Evolutionary conservation across 64 coral and sea anemone species (phyloP).

Genomic region (Porites australiensis): DNA sequence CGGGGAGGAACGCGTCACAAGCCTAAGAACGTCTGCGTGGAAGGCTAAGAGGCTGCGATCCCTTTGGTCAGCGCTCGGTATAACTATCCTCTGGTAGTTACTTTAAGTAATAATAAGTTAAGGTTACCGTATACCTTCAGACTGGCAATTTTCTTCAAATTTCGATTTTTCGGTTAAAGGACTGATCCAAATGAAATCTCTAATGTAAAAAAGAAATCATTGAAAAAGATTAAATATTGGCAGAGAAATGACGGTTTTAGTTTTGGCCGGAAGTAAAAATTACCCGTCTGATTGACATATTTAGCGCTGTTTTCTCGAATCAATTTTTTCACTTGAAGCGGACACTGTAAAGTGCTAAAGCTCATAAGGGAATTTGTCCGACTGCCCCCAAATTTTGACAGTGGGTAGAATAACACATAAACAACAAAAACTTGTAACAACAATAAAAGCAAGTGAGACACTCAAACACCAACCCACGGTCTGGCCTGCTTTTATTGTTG

Average conservation of each 20-base stretch:
- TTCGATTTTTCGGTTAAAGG: constrained; percentile 35
- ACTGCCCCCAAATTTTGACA: constrained; percentile 18
- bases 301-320: constrained; percentile 32
- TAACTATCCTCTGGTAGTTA: not conserved
- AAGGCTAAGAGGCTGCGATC: not conserved
- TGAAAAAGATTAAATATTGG: constrained; percentile 28
- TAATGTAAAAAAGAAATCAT: constrained; percentile 15
- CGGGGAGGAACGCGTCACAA: too few species aligned
- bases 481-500: too few species aligned
- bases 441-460: too few species aligned
- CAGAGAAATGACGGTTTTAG: not conserved
- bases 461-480: too few species aligned
- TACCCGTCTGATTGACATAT: too few species aligned
- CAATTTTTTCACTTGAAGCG: constrained; percentile 11
- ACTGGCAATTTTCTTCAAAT: constrained; percentile 20
- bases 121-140: constrained; percentile 49
- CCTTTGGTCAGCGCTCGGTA: constrained; percentile 4
- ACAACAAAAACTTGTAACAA: constrained; percentile 42
- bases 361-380: constrained; percentile 35
- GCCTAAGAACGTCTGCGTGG: too few species aligned
- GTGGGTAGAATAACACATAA: constrained; percentile 33
- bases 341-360: constrained; percentile 18
- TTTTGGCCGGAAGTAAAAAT: not conserved
- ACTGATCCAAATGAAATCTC: constrained; percentile 43
- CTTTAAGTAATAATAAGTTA: constrained; percentile 5